Conservation (phyloP, 1,140 invertebrate species). For the Holcopasites calliopsidis region DNA sequence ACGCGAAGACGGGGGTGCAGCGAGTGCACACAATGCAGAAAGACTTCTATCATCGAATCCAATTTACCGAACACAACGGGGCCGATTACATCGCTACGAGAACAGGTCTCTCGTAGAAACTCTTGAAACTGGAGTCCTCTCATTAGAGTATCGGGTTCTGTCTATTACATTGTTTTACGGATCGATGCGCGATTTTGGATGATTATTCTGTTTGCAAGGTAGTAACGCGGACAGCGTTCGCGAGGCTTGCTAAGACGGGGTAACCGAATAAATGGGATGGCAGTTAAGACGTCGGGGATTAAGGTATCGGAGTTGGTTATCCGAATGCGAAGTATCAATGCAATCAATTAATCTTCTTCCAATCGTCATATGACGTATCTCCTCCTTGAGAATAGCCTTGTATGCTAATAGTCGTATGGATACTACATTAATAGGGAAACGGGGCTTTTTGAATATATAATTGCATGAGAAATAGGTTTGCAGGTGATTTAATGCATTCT, state of each 20-base stretch:
- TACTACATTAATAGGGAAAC: not conserved
- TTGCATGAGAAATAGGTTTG: not conserved
- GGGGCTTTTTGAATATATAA: not conserved
- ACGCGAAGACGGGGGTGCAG: not conserved
- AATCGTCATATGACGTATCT: constrained; percentile 31
- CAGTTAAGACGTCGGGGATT: constrained; percentile 10
- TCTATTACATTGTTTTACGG: constrained; percentile 69
- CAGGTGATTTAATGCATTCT: not conserved
- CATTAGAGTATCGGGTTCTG: constrained; percentile 68
- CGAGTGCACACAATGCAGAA: constrained; percentile 25
- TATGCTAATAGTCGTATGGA: not conserved
- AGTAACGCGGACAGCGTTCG: constrained; percentile 50
- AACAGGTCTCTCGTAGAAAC: constrained; percentile 13
- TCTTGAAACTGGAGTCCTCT: constrained; percentile 49
- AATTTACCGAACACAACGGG: constrained; percentile 70
- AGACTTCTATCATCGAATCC: constrained; percentile 61
- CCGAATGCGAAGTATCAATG: not conserved
- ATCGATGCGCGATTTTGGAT: constrained; percentile 38
- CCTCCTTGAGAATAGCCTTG: not conserved
- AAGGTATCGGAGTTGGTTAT: constrained; percentile 29
- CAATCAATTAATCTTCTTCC: constrained; percentile 52
- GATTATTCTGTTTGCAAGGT: constrained; percentile 50
- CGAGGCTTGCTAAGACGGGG: constrained; percentile 46
- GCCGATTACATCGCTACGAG: constrained; percentile 65
- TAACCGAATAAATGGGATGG: constrained; percentile 64